Percentiles rank a stretch among this genome's conserved stretches.
These are phyloP conservation scores for Riparia riparia DNA, from an alignment of 2,113 vertebrate genomes.

Conservation along the genomic window DNA sequence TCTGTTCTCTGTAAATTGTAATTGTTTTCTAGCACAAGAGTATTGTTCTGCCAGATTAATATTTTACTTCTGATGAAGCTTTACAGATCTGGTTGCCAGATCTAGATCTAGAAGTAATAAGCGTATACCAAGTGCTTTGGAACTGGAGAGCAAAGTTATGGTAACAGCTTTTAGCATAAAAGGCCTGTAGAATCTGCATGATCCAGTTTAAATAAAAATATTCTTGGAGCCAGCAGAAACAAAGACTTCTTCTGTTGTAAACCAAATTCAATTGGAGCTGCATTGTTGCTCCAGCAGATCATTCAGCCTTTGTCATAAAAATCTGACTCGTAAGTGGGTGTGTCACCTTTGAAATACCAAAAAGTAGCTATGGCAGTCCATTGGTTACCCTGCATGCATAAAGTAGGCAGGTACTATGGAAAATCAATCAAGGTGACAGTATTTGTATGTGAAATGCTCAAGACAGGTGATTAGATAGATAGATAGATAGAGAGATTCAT, in stretches of 20 bases:
- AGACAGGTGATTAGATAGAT: background rate
- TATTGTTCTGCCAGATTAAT: conserved; percentile 1
- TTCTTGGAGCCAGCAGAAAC: background rate
- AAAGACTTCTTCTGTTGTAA: background rate
- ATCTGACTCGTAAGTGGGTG: background rate
- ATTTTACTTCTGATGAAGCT: background rate
- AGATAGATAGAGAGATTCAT: background rate
- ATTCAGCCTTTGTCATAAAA: background rate
- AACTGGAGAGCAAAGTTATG: background rate
- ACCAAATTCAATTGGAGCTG: background rate
- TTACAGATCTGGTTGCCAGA: conserved; percentile 15
- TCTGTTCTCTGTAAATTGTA: conserved; percentile 24
- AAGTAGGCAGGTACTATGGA: background rate
- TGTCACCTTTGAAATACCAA: conserved; percentile 11
- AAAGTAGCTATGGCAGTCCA: background rate
- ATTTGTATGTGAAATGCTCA: background rate
- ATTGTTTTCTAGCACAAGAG: conserved; percentile 9
- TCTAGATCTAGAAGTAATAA: background rate
- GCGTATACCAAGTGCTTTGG: background rate
- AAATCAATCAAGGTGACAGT: background rate
- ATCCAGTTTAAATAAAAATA: background rate
- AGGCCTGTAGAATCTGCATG: background rate
- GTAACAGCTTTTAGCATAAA: background rate
- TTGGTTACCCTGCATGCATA: background rate
- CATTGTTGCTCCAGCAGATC: background rate